Evolutionary conservation across 2,888 invertebrate genomes (phyloP).

Genomic region (Artemia sinica): DNA sequence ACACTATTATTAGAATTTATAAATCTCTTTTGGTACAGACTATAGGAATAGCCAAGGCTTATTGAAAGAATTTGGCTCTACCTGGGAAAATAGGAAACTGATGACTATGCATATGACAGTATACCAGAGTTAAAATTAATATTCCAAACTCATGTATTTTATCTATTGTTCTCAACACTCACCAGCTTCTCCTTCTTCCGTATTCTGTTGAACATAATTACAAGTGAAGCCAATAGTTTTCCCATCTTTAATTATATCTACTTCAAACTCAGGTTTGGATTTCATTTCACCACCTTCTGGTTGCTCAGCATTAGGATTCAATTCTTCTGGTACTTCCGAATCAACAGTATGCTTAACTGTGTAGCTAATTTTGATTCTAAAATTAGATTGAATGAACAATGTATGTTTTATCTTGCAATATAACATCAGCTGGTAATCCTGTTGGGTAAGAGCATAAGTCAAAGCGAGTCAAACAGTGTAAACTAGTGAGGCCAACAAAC

Average conservation of each 20-base stretch:
- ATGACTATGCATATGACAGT: too few relatives aligned
- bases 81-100: too few relatives aligned
- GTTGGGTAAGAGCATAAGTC: too few relatives aligned
- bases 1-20: too few relatives aligned
- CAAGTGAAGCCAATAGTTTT: conserved; percentile 68
- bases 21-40: too few relatives aligned
- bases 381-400: conserved; percentile 27
- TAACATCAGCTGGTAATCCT: neutral
- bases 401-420: conserved; percentile 10
- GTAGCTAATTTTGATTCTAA: conserved; percentile 56
- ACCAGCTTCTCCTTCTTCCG: conserved; percentile 35
- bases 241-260: conserved; percentile 60
- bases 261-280: conserved; percentile 75
- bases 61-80: too few relatives aligned
- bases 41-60: too few relatives aligned
- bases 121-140: too few relatives aligned
- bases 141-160: too few relatives aligned
- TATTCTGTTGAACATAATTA: conserved; percentile 46
- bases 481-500: neutral
- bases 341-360: conserved; percentile 92
- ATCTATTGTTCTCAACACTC: neutral
- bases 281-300: conserved; percentile 64
- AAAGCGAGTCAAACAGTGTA: too few relatives aligned
- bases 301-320: conserved; percentile 45
- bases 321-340: conserved; percentile 46